Percentiles rank a stretch among this genome's conserved stretches.
Conservation (phyloP, 2,113 vertebrate genomes). For the Lasiurus cinereus region DNA sequence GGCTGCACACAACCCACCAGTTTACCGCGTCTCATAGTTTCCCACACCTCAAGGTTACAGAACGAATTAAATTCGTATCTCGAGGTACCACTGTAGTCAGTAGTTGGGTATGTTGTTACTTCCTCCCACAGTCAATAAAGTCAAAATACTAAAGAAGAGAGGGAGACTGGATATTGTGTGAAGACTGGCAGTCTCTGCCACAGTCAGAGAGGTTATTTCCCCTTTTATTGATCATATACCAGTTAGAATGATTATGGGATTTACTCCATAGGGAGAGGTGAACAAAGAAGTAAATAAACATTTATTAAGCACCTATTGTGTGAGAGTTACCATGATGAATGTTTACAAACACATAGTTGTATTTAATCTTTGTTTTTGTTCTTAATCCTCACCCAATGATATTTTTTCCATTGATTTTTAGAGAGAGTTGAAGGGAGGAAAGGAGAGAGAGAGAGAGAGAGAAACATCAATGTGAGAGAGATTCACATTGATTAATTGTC, state of each 20-base stretch:
- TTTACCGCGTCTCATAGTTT: too few relatives aligned
- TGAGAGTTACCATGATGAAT: not conserved
- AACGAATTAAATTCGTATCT: too few relatives aligned
- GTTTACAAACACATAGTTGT: not conserved
- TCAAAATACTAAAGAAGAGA: constrained; percentile 35
- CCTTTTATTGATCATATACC: not conserved
- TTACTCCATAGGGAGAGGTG: not conserved
- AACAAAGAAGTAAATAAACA: constrained; percentile 46
- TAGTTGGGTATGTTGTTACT: not conserved
- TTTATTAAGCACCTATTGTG: not conserved
- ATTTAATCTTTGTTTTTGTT: not conserved
- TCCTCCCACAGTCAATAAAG: not conserved
- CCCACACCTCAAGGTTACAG: too few relatives aligned
- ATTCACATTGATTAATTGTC: too few relatives aligned
- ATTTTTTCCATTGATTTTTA: too few relatives aligned
- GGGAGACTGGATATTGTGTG: not conserved
- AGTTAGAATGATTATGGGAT: not conserved
- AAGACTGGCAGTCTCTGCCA: not conserved
- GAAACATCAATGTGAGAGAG: too few relatives aligned
- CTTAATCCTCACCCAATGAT: too few relatives aligned
- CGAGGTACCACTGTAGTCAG: too few relatives aligned
- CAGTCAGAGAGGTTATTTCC: not conserved
- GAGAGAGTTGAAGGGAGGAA: too few relatives aligned
- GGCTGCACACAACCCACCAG: too few relatives aligned
- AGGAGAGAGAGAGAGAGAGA: too few relatives aligned